phyloP scores from a whole-genome alignment of 2,113 vertebrate genomes.

The Hippolais icterina region DNA sequence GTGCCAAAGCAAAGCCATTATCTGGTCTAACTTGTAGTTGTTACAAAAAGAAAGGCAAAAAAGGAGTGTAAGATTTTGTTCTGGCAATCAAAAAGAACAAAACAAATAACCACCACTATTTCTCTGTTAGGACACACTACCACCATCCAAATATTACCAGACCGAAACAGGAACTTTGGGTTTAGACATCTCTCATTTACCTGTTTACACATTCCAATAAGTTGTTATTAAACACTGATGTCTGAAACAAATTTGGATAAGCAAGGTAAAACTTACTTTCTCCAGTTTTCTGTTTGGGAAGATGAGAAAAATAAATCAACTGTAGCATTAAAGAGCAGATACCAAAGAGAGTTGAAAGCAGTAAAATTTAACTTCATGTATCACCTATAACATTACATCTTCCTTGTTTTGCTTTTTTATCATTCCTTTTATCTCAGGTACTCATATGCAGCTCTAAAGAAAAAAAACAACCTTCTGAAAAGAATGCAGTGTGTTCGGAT shows the following conservation, averaged over 20 bases:
- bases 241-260: background rate
- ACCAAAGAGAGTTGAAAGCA: background rate
- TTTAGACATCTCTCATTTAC: background rate
- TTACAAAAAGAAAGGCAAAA: background rate
- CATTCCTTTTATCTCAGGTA: background rate
- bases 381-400: background rate
- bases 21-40: background rate
- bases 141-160: background rate
- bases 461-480: background rate
- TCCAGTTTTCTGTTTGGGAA: background rate
- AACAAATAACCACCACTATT: background rate
- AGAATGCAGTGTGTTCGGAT: background rate
- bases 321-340: background rate
- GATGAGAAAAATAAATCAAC: background rate
- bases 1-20: background rate
- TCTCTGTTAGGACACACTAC: background rate
- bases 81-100: background rate
- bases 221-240: background rate
- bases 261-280: background rate
- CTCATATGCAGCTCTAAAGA: background rate
- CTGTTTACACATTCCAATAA: background rate
- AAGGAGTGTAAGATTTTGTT: background rate
- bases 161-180: background rate
- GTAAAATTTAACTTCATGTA: background rate
- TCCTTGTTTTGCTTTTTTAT: background rate